Evolutionary conservation across 2,113 vertebrate species (phyloP).

Genomic region (Megaleporinus macrocephalus): DNA sequence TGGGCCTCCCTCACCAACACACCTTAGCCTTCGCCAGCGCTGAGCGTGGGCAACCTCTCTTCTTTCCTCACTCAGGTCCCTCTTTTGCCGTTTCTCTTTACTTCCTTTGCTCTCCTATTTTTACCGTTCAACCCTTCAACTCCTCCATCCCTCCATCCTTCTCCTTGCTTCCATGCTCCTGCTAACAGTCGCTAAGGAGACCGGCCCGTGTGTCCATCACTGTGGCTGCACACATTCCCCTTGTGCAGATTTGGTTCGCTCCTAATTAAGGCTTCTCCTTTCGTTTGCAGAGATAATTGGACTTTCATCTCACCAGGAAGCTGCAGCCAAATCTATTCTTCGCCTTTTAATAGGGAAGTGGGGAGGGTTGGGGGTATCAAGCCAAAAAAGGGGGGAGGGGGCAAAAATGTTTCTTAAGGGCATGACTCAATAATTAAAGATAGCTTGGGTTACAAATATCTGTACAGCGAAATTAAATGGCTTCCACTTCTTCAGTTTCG

Average conservation of each 20-base stretch:
- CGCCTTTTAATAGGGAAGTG: slow-evolving; percentile 82
- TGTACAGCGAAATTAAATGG: slow-evolving; percentile 40
- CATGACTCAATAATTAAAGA: slow-evolving; percentile 91
- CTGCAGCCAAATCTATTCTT: slow-evolving; percentile 91
- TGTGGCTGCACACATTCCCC: slow-evolving; percentile 83
- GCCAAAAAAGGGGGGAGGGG: slow-evolving; percentile 85
- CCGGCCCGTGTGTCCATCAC: slow-evolving; percentile 82
- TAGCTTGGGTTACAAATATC: slow-evolving; percentile 84
- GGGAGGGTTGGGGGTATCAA: neutral
- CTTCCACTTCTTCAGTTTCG: slow-evolving; percentile 12
- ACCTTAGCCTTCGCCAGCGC: slow-evolving; percentile 16
- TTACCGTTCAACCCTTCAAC: no score
- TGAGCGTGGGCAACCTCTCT: neutral
- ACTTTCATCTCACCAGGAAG: slow-evolving; percentile 96
- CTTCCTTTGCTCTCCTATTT: neutral
- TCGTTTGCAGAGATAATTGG: slow-evolving; percentile 94
- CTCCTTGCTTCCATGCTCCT: slow-evolving; percentile 80
- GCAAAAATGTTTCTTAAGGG: slow-evolving; percentile 89
- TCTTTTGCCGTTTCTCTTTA: slow-evolving; percentile 5
- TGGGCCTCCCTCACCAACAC: slow-evolving; percentile 3
- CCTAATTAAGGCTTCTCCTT: slow-evolving; percentile 95
- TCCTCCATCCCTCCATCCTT: slow-evolving; percentile 65
- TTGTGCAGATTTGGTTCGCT: slow-evolving; percentile 84
- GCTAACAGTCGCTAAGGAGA: slow-evolving; percentile 82
- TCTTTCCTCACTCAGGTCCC: neutral